Percentiles rank a stretch among this genome's conserved stretches.
Conservation (phyloP, 1,140 invertebrate genomes). For the Philaenus spumarius region DNA sequence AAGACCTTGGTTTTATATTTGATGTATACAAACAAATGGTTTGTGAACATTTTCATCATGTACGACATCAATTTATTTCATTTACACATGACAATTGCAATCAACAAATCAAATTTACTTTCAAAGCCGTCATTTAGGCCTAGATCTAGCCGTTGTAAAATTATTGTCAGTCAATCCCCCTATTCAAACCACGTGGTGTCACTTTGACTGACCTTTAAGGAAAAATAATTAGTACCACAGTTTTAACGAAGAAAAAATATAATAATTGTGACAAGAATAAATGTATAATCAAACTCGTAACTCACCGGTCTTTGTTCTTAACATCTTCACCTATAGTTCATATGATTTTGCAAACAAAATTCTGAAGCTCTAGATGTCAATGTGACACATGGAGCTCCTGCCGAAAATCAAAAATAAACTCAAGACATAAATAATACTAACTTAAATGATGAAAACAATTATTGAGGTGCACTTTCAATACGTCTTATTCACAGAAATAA, state of each 20-base stretch:
- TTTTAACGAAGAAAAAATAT: not conserved
- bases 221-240: not conserved
- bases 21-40: too few relatives aligned
- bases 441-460: not conserved
- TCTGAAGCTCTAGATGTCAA: conserved; percentile 10
- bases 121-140: too few relatives aligned
- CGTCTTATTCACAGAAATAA: not conserved
- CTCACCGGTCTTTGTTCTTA: conserved; percentile 8
- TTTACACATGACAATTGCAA: too few relatives aligned
- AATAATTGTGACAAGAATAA: not conserved
- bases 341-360: too few relatives aligned
- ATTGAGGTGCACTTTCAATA: not conserved
- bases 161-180: not conserved
- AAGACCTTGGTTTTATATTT: too few relatives aligned
- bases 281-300: not conserved
- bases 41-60: too few relatives aligned
- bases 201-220: conserved; percentile 3
- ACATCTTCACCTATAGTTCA: not conserved
- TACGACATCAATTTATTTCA: too few relatives aligned
- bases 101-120: too few relatives aligned
- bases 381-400: conserved; percentile 17
- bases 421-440: not conserved
- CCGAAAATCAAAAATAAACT: not conserved
- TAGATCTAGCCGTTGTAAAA: too few relatives aligned
- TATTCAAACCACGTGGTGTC: conserved; percentile 13